Percentiles rank a stretch among this genome's conserved stretches.
phyloP scores from a whole-genome alignment of 2,888 invertebrate species.

The Scaptomyza tumidula region DNA sequence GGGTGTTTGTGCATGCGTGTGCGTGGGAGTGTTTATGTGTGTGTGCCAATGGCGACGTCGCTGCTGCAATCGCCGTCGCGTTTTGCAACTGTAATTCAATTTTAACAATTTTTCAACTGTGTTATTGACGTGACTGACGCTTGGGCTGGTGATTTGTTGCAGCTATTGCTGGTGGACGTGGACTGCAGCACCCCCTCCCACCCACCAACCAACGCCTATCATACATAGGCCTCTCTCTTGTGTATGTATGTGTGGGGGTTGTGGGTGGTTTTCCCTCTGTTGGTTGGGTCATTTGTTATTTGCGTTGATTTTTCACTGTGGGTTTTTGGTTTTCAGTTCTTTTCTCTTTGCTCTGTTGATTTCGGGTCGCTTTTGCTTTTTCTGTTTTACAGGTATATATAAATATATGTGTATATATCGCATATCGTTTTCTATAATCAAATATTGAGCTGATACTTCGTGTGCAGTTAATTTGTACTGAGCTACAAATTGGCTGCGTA shows the following conservation, averaged over 20 bases:
- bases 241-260: conserved; percentile 18
- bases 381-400: conserved; percentile 15
- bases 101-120: conserved; percentile 84
- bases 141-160: conserved; percentile 80
- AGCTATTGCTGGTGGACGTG: conserved; percentile 24
- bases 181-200: background rate
- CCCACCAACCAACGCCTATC: background rate
- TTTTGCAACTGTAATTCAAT: conserved; percentile 81
- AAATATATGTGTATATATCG: conserved; percentile 14
- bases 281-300: conserved; percentile 75
- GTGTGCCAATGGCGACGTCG: conserved; percentile 32
- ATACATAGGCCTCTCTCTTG: conserved; percentile 25
- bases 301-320: conserved; percentile 62
- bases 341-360: conserved; percentile 28
- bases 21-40: conserved; percentile 1
- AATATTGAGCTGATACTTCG: conserved; percentile 71
- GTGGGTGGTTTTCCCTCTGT: conserved; percentile 29
- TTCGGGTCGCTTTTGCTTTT: conserved; percentile 19
- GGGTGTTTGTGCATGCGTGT: conserved; percentile 3
- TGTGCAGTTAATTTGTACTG: conserved; percentile 64
- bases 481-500: conserved; percentile 30
- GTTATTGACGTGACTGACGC: conserved; percentile 83
- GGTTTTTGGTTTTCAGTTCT: background rate
- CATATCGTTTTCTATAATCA: conserved; percentile 71
- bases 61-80: conserved; percentile 66